These are phyloP conservation scores for Anoplopoma fimbria DNA, from an alignment of 2,113 vertebrate species.

Conservation along the genomic window DNA sequence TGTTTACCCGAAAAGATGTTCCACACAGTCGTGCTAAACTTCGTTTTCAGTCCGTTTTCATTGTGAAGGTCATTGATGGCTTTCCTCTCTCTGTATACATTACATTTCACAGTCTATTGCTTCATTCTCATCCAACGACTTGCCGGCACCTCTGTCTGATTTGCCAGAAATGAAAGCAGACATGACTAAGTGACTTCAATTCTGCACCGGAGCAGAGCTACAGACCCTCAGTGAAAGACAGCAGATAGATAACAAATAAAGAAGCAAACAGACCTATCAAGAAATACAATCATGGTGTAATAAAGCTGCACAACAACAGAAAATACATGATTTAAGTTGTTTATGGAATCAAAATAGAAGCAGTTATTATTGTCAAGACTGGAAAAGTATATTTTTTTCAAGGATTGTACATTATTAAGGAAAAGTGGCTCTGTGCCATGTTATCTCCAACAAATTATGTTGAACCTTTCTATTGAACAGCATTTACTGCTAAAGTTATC, in stretches of 20 bases:
- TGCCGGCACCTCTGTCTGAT: conserved; percentile 76
- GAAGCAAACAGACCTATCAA: conserved; percentile 62
- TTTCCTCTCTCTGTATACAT: conserved; percentile 71
- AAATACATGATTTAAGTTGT: conserved; percentile 69
- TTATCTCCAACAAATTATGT: conserved; percentile 10
- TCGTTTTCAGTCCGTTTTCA: conserved; percentile 61
- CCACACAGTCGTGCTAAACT: conserved; percentile 44
- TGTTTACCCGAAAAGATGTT: conserved; percentile 49
- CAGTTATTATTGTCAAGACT: conserved; percentile 17
- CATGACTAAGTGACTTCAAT: conserved; percentile 80
- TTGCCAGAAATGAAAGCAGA: conserved; percentile 79
- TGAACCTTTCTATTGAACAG: neutral
- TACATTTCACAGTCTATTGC: conserved; percentile 82
- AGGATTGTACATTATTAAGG: neutral
- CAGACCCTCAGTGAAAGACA: conserved; percentile 38
- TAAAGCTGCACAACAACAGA: conserved; percentile 62
- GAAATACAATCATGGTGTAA: conserved; percentile 76
- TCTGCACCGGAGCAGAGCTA: conserved; percentile 62
- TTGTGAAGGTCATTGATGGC: conserved; percentile 71
- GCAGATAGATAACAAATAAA: conserved; percentile 72
- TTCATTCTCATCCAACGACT: conserved; percentile 79
- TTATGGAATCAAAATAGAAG: conserved; percentile 54
- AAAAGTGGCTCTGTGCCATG: neutral
- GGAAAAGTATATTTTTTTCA: conserved; percentile 26
- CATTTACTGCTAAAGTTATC: neutral